Evolutionary conservation across 2,888 invertebrate genomes (phyloP), one percentile per base, ranked within the genome.

Genomic region (Agrotis puta): DNA sequence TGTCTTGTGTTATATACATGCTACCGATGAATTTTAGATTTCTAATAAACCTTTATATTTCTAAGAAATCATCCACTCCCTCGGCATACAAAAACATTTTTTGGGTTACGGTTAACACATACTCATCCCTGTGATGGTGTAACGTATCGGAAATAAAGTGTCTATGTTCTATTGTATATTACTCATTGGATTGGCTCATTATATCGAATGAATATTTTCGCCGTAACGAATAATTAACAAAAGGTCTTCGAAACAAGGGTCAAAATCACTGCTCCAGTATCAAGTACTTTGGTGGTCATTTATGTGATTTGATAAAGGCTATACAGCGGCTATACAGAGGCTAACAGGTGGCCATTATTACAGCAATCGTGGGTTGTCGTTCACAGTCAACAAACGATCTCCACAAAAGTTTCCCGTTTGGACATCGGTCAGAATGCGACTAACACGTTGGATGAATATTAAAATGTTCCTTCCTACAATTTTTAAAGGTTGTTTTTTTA

Each of bases 381-480:
- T 73, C 73, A 70, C 71, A 74, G 66, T 71, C 68, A 39, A 54
- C 79, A 58, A 79, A 65, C 73, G 72, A 77, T 74, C 68, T 74
- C 75, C 77, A 83, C 82, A 85, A 88, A 88, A 85, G 84, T 85
- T 88, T 89, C 87, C 88, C 85, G 84, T 83, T 88, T 90, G 92
- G 90, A 87, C 66, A 66, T n/a, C 58, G 58, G 88, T 92, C 90
- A 89, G 80, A 81, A 83, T 69, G 53, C n/a, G 53, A 70, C 73
- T 74, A 66, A 83, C 85, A 83, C 77, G 79, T 86, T 86, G 81
- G 82, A 79, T 81, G 80, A 73, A 68, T 77, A 66, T 54, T 67
- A 66, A 81, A 82, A 70, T 48, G 7, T 11, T 50, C 51, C 48
- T 24, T 70, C 24, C 53, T 53, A 57, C 47, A 39, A 1, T 39